Evolutionary conservation across 2,113 vertebrate genomes (phyloP).

Genomic region (Malurus elegans): DNA sequence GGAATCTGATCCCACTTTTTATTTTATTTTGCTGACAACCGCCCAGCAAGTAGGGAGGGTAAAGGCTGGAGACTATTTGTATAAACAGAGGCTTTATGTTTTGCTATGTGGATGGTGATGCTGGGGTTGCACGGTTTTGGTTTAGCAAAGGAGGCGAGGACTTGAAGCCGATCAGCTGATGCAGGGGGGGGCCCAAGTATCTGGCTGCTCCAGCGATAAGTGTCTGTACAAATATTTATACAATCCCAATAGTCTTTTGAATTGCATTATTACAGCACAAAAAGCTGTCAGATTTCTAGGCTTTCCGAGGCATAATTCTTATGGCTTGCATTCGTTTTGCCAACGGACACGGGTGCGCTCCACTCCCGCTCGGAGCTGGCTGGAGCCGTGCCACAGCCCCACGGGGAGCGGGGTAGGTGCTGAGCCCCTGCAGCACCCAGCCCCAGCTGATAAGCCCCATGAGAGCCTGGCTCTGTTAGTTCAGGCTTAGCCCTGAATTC

Average conservation of each 20-base stretch:
- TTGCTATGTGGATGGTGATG: neutral
- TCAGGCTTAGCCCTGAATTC: neutral
- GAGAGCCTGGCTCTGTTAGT: neutral
- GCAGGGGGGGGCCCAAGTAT: slow-evolving; percentile 20
- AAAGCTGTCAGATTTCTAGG: slow-evolving; percentile 55
- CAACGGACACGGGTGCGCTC: neutral
- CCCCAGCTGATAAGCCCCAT: neutral
- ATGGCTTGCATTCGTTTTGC: neutral
- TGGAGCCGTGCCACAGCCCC: fast-evolving
- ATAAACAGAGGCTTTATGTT: slow-evolving; percentile 41
- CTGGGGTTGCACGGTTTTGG: neutral
- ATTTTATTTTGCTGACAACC: slow-evolving; percentile 36
- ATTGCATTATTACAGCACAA: slow-evolving; percentile 45
- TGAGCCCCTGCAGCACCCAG: neutral
- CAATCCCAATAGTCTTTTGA: slow-evolving; percentile 52
- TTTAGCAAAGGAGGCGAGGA: neutral
- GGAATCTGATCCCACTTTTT: neutral
- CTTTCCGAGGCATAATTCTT: neutral
- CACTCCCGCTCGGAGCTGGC: neutral
- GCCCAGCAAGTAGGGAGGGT: neutral
- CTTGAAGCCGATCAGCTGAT: neutral
- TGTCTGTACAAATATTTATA: slow-evolving; percentile 72
- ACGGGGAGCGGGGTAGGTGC: neutral
- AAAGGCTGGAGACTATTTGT: neutral
- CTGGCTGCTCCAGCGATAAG: slow-evolving; percentile 55